Evolutionary conservation across 2,888 invertebrate species (phyloP), one percentile per base, ranked within the genome.

Genomic region (Bellardia pandia): DNA sequence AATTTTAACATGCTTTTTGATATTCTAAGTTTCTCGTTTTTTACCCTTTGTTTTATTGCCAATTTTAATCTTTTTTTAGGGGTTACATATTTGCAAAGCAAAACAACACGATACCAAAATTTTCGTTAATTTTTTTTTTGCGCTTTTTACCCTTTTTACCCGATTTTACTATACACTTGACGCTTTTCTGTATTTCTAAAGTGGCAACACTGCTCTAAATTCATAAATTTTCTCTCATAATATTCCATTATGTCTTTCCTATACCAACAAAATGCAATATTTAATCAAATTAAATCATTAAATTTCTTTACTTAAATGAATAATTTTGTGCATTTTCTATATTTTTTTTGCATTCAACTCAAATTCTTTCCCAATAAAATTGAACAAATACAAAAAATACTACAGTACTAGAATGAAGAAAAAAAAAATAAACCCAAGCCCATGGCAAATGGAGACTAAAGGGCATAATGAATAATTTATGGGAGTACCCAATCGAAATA

Each of bases 381-480:
- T 83, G 69, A 83, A 77, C 45, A 66, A 81, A 86, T 60, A 64
- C 53, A 75, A 78, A 79, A 42, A 75, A 66, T 66, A 23, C 23
- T 69, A 75, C 81, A 72, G 40, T 37, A 45, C 14, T 42, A 9
- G 30, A 75, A 76, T 71, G 33, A 13, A 30, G 48, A 68, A 68
- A 81, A 85, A 14, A 40, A 71, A 64, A 69, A 74, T 60, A 71
- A n/a, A 76, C 53, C 33, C 45, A 79, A 62, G 85, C 76, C 77
- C 71, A 60, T 64, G 77, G 60, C 86, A 86, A 86, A 79, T 33
- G 72, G 68, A 86, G 77, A 75, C 78, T 85, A 85, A 79, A 80
- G 75, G 79, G 87, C 85, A 88, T 89, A 90, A 90, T 92, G 91
- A 90, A 91, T 92, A 90, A 91, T 92, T 92, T 90, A 92, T 91